Percentiles rank a stretch among this genome's conserved stretches.
These are phyloP conservation scores for Calvadosia cruxmelitensis DNA, from an alignment of 30 jellyfish, hydroid and myxozoan genomes.

Conservation along the genomic window DNA sequence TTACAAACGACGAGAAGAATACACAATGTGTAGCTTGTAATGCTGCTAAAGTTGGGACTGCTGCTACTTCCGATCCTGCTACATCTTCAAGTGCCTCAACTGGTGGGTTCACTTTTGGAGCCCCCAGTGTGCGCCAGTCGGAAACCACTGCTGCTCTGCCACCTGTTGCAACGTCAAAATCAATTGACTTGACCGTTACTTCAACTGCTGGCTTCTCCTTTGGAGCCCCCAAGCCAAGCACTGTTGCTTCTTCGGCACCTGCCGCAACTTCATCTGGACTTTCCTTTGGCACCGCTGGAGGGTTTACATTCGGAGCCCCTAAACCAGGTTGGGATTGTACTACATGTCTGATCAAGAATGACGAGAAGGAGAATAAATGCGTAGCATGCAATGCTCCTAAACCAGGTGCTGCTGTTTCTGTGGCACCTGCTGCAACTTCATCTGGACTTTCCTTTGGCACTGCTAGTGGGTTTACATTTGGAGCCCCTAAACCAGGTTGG, in stretches of 20 bases:
- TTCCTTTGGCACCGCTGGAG: neutral
- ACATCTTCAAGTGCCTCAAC: neutral
- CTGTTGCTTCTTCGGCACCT: neutral
- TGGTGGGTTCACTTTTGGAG: neutral
- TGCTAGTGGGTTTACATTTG: conserved; percentile 6
- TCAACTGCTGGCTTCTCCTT: neutral
- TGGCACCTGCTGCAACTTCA: conserved; percentile 3
- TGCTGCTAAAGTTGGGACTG: conserved; percentile 1
- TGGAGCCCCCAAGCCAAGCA: neutral
- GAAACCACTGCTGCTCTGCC: neutral
- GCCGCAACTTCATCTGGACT: neutral
- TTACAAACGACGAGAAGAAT: conserved; percentile 9
- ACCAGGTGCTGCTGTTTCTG: conserved; percentile 18
- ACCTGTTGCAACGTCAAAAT: neutral
- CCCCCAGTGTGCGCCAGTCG: neutral
- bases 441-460: conserved; percentile 17
- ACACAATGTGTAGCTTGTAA: conserved; percentile 40
- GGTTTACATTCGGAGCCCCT: conserved; percentile 5
- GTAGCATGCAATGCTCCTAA: conserved; percentile 41
- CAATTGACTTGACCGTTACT: neutral
- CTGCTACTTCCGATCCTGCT: neutral
- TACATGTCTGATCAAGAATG: conserved; percentile 43
- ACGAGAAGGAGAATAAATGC: conserved; percentile 23
- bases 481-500: conserved; percentile 17
- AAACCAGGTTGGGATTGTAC: conserved; percentile 70